These are phyloP conservation scores for Caenorhabditis afra DNA, from an alignment of 2,888 invertebrate species.

Conservation along the genomic window DNA sequence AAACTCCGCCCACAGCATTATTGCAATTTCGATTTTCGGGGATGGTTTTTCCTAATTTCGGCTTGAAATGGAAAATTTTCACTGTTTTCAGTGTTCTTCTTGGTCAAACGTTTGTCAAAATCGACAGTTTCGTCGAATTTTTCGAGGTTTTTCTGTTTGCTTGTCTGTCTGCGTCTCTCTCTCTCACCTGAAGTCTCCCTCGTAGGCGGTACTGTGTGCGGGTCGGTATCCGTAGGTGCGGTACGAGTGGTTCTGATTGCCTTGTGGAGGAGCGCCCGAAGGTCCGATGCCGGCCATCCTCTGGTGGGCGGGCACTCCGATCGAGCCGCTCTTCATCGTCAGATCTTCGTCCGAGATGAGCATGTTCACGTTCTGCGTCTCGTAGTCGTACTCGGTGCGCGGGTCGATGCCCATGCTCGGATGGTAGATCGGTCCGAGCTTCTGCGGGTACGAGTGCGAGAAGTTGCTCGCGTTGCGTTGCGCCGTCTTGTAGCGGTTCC, in stretches of 20 bases:
- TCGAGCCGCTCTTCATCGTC: constrained; percentile 74
- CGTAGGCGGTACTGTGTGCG: constrained; percentile 68
- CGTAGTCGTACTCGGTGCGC: constrained; percentile 71
- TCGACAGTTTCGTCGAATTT: constrained; percentile 1
- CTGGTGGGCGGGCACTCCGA: constrained; percentile 65
- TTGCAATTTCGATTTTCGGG: no score
- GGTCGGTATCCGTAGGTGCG: constrained; percentile 67
- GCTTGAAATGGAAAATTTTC: no score
- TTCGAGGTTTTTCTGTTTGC: background rate
- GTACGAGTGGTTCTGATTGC: constrained; percentile 46
- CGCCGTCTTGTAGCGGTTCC: constrained; percentile 67
- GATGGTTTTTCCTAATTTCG: no score
- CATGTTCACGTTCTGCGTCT: constrained; percentile 78
- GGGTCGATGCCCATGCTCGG: constrained; percentile 64
- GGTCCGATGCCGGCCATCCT: constrained; percentile 26
- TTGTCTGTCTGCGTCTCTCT: no score
- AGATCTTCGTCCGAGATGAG: constrained; percentile 80
- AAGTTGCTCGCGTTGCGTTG: constrained; percentile 62
- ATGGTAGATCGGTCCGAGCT: constrained; percentile 71
- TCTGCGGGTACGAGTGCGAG: constrained; percentile 65
- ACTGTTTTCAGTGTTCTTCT: no score
- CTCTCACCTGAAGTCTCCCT: constrained; percentile 75
- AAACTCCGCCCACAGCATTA: no score
- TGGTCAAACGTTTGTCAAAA: no score
- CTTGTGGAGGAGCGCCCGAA: constrained; percentile 10